These are phyloP conservation scores for Sinosuthora webbiana DNA, from an alignment of 2,113 vertebrate genomes.

Conservation along the genomic window DNA sequence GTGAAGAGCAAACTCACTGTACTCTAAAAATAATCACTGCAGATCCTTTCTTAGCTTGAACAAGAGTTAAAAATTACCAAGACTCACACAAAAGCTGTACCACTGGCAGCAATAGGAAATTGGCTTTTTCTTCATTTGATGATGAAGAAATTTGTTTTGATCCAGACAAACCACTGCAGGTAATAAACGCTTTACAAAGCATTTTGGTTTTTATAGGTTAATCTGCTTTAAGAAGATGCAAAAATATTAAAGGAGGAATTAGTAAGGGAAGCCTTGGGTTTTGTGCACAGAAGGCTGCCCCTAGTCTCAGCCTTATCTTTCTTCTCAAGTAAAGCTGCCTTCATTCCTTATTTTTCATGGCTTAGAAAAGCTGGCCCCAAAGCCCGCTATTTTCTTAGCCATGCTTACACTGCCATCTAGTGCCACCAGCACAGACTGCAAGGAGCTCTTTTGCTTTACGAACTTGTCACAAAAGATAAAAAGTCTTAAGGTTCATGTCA, in stretches of 20 bases:
- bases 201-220: not conserved
- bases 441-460: not conserved
- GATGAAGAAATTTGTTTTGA: not conserved
- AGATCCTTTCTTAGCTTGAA: not conserved
- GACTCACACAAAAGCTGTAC: not conserved
- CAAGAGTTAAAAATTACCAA: not conserved
- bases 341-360: not conserved
- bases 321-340: not conserved
- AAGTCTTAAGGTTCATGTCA: slow-evolving; percentile 19
- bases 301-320: not conserved
- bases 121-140: not conserved
- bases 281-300: not conserved
- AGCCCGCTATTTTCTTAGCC: not conserved
- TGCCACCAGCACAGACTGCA: not conserved
- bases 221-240: slow-evolving; percentile 39
- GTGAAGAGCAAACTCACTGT: not conserved
- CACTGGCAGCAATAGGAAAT: not conserved
- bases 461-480: slow-evolving; percentile 32
- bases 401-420: slow-evolving; percentile 71
- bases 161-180: not conserved
- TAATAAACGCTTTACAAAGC: not conserved
- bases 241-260: slow-evolving; percentile 38
- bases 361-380: not conserved
- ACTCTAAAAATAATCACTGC: not conserved
- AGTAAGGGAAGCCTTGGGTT: not conserved